These are phyloP conservation scores for Nymphicus hollandicus DNA, from an alignment of 2,113 vertebrate genomes.

Conservation along the genomic window DNA sequence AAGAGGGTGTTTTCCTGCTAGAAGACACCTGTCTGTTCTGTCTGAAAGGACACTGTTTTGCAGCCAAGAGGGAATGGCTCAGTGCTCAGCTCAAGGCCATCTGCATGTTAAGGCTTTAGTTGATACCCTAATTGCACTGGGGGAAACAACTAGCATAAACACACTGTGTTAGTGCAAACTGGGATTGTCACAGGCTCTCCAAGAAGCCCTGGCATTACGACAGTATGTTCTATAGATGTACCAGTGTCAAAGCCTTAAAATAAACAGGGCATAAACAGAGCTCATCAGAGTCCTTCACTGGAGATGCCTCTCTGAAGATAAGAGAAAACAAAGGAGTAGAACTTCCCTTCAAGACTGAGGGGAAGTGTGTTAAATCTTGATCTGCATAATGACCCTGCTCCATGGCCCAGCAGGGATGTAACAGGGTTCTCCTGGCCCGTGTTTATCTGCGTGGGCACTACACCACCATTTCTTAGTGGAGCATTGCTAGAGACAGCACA, in stretches of 20 bases:
- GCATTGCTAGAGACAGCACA: background rate
- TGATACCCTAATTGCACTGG: background rate
- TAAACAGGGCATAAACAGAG: background rate
- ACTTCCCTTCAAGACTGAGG: background rate
- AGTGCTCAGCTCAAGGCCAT: background rate
- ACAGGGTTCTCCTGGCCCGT: background rate
- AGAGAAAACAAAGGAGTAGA: background rate
- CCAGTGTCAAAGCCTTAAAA: background rate
- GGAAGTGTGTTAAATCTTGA: background rate
- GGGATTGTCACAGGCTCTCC: background rate
- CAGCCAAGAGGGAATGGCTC: background rate
- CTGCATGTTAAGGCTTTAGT: background rate
- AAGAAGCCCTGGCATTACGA: background rate
- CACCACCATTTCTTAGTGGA: background rate
- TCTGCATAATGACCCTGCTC: background rate
- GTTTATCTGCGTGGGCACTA: background rate
- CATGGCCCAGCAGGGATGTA: background rate
- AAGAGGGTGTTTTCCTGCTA: background rate
- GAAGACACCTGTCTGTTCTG: background rate
- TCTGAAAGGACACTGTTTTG: background rate
- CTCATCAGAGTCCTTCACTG: background rate
- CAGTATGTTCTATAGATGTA: background rate
- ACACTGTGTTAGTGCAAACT: background rate
- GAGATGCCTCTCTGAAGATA: background rate
- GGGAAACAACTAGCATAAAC: background rate